phyloP scores from a whole-genome alignment of 2,797 vertebrate species.

The Clarias platycephalus region DNA sequence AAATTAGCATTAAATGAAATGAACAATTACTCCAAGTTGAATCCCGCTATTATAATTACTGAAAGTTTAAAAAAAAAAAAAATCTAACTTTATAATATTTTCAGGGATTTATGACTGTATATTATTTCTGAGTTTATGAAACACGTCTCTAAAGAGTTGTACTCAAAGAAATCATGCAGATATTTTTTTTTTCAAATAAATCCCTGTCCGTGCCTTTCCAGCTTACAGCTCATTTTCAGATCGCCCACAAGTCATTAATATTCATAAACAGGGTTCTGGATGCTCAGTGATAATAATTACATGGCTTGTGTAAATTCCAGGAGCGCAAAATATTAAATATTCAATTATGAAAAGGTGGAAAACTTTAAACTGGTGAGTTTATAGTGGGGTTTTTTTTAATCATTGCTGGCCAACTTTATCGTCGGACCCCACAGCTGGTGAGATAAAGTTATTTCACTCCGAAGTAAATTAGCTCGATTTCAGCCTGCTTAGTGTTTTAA shows the following conservation, averaged over 20 bases:
- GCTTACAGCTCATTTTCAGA: background rate
- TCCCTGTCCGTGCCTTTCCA: background rate
- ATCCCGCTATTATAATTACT: background rate
- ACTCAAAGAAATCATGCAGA: background rate
- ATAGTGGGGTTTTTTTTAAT: background rate
- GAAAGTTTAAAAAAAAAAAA: background rate
- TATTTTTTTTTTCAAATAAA: background rate
- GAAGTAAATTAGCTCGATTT: background rate
- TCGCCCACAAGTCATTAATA: background rate
- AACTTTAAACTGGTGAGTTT: background rate
- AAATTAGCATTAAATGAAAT: background rate
- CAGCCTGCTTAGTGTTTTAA: background rate
- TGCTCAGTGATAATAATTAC: slow-evolving; percentile 3
- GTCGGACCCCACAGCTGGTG: background rate
- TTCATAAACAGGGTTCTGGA: background rate
- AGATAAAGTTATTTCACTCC: background rate
- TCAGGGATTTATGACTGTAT: background rate
- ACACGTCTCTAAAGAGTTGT: background rate
- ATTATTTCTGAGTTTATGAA: background rate
- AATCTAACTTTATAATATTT: background rate
- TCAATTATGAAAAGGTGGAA: background rate
- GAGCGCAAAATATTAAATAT: background rate
- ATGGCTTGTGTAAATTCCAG: background rate
- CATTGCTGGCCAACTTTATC: background rate
- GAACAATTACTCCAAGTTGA: background rate